Evolutionary conservation across 2,113 vertebrate genomes (phyloP).

Genomic region (Pelusios castaneus): DNA sequence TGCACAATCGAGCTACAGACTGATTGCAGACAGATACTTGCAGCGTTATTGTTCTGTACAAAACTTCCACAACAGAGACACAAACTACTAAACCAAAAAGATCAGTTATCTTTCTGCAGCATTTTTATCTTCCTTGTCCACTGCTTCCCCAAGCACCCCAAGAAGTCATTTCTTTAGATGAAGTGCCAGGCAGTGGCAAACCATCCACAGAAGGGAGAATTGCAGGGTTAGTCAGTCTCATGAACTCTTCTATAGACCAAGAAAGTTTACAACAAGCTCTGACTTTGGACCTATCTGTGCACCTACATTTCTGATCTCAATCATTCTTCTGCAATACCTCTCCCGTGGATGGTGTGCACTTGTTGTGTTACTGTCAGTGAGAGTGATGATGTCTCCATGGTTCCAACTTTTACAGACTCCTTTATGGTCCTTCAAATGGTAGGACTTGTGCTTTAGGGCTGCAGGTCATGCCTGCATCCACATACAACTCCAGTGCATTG

Average conservation of each 20-base stretch:
- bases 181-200: slow-evolving; percentile 31
- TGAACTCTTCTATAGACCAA: not conserved
- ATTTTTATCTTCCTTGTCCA: slow-evolving; percentile 12
- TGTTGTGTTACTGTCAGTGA: not conserved
- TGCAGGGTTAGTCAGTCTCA: not conserved
- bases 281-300: not conserved
- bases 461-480: accelerated
- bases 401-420: not conserved
- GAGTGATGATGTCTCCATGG: not conserved
- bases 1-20: slow-evolving; percentile 45
- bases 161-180: slow-evolving; percentile 27
- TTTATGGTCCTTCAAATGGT: accelerated
- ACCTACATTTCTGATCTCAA: not conserved
- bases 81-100: slow-evolving; percentile 60
- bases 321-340: not conserved
- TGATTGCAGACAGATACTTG: slow-evolving; percentile 45
- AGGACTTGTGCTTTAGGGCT: not conserved
- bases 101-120: slow-evolving; percentile 55
- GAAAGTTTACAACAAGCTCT: not conserved
- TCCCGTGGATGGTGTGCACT: not conserved
- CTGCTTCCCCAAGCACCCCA: not conserved
- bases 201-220: slow-evolving; percentile 29
- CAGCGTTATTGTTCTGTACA: slow-evolving; percentile 59
- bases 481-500: accelerated
- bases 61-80: slow-evolving; percentile 54